Evolutionary conservation across 2,797 vertebrate species (phyloP).

Genomic region (Antrozous pallidus): DNA sequence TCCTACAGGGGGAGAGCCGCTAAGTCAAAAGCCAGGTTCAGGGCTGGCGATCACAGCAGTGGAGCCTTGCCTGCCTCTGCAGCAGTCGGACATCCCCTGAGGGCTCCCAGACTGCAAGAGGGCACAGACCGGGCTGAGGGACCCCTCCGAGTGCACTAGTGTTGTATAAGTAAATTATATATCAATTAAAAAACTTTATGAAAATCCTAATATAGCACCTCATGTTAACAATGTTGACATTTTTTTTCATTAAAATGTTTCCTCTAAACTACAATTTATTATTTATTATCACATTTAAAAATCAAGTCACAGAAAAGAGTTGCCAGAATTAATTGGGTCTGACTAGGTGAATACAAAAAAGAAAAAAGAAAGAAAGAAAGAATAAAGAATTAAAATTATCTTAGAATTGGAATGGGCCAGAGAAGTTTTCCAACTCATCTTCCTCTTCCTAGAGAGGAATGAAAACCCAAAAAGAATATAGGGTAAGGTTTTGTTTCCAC

Average conservation of each 20-base stretch:
- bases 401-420: neutral
- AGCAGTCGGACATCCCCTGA: too few relatives aligned
- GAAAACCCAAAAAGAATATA: neutral
- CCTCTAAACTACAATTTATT: neutral
- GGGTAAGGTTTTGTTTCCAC: neutral
- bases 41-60: too few relatives aligned
- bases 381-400: neutral
- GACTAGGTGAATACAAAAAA: neutral
- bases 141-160: too few relatives aligned
- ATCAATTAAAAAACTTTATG: neutral
- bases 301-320: neutral
- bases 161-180: neutral
- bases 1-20: too few relatives aligned
- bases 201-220: neutral
- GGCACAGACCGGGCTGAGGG: too few relatives aligned
- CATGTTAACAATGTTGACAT: neutral
- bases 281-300: neutral
- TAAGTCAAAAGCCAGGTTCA: too few relatives aligned
- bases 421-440: neutral
- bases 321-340: neutral
- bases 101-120: too few relatives aligned
- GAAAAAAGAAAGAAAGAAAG: constrained; percentile 16
- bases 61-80: too few relatives aligned
- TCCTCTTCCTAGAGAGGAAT: neutral
- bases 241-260: neutral